Evolutionary conservation across 2,113 vertebrate genomes (phyloP), one percentile per base, ranked within the genome.

Genomic region (Plecotus auritus): DNA sequence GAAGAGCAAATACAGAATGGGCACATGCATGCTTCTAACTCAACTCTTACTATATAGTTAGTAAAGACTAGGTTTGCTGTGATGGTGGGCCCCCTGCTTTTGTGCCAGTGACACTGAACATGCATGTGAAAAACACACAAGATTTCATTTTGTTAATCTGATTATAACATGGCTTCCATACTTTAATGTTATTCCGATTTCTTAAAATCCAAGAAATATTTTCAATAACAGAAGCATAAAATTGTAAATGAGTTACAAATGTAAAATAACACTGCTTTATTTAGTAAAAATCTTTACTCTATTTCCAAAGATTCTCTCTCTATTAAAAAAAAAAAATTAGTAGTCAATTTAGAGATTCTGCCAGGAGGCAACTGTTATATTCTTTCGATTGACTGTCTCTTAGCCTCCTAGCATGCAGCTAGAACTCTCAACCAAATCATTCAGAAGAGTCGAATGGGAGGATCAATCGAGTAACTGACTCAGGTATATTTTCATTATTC

Each of bases 281-380:
- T 82, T 82, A 74, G 56, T 51, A 86, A 20, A 61, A 49, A 49
- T 30, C 8, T 85, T 45, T 51, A 23, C 45, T 6, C 47, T 95
- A 72, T 70, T 85, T 84, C 12, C 14, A 87, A 94, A 85, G n/a
- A 76, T 30, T n/a, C 40, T 64, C 42, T 90, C 23, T 84, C 89
- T 54, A n/a, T n/a, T n/a, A n/a, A n/a, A n/a, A n/a, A 40, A 74
- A 95, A 94, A 93, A 94, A 69, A 74, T 42, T 40, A 84, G 49
- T 35, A 80, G 59, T 70, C 2, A 5, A 87, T 67, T 67, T 72
- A 76, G 66, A 96, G 66, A 42, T 76, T 95, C 83, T 82, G 28
- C 23, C 74, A 72, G 45, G 9, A 74, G 22, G 20, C 9, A 80
- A 74, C 18, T 77, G 28, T 47, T 66, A 93, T 51, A 61, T 16